phyloP scores from a whole-genome alignment of 1,140 invertebrate species.

The Zaprionus inermis region DNA sequence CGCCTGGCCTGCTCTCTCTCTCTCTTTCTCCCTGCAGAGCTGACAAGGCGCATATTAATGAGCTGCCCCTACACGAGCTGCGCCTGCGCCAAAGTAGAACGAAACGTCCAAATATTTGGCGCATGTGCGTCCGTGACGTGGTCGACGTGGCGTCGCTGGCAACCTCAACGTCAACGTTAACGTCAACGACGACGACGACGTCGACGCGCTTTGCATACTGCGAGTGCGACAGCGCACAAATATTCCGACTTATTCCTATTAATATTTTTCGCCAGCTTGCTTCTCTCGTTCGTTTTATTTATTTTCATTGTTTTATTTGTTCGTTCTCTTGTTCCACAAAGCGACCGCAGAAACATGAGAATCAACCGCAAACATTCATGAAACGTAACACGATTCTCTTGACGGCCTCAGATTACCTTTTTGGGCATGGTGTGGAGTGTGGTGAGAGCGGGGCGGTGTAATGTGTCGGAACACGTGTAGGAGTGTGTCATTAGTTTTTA shows the following conservation, averaged over 20 bases:
- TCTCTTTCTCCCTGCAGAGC: conserved; percentile 11
- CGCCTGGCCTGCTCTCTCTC: background rate
- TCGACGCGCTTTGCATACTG: conserved; percentile 55
- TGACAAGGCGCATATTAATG: conserved; percentile 52
- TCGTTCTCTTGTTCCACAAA: conserved; percentile 7
- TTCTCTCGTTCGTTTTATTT: background rate
- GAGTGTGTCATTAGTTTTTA: background rate
- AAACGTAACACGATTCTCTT: conserved; percentile 14
- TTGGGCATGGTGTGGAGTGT: background rate
- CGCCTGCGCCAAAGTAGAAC: conserved; percentile 66
- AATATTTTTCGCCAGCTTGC: conserved; percentile 37
- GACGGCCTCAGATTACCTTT: conserved; percentile 3
- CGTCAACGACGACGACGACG: conserved; percentile 13
- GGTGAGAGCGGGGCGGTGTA: background rate
- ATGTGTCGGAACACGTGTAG: background rate
- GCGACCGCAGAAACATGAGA: conserved; percentile 32
- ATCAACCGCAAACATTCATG: conserved; percentile 13
- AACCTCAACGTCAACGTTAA: conserved; percentile 37
- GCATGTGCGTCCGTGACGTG: conserved; percentile 55
- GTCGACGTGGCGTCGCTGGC: conserved; percentile 20
- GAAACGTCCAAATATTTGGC: conserved; percentile 74
- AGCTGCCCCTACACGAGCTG: conserved; percentile 16
- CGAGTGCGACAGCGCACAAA: conserved; percentile 12
- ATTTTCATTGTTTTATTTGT: conserved; percentile 6
- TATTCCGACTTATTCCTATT: conserved; percentile 22